Base-by-base conservation (phyloP, 2,888 invertebrate species). In the Euplagia quadripunctaria region DNA sequence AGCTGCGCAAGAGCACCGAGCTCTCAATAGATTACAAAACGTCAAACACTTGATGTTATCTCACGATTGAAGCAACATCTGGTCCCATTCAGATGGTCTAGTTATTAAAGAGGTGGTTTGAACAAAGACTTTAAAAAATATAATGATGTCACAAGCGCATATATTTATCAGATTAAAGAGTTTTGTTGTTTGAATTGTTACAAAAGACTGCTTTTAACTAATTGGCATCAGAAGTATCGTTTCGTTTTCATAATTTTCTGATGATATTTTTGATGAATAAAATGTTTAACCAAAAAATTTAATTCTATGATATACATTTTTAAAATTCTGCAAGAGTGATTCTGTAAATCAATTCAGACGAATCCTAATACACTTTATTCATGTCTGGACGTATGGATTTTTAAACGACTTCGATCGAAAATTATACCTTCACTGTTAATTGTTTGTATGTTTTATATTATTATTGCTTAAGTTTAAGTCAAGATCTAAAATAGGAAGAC, bases 1-100 rank as follows among this genome's bases (percentile, higher is more conserved):
- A 64, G 70, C 64, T 51, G 17, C 64, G 64, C 71, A 74, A 78
- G 65, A 52, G 46, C 51, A 70, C 55, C n/a, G 52, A 55, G 20
- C 41, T 63, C 31, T 64, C 70, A 74, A 79, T 72, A 61, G 64
- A 74, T 82, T 77, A 77, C 82, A 81, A 83, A 72, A 81, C 71
- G 46, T 67, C 69, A 72, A 67, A 42, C 16, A 41, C 64, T 55
- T 41, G 79, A 82, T 83, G 51, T 71, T 83, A 82, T 82, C 83
- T 31, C 67, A 64, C 31, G 31, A 49, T 64, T 70, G 55, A 72
- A 68, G 68, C 66, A 71, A 63, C 55, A 12, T 20, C 65, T 80
- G 31, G 52, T 61, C 46, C 66, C 52, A 65, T 73, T 67, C 68
- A 70, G 55, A 41, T 51, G 41, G 65, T 71, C 55, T 66, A 65